These are phyloP conservation scores for Diadumene lineata DNA, from an alignment of 92 coral and sea anemone species.

Conservation along the genomic window DNA sequence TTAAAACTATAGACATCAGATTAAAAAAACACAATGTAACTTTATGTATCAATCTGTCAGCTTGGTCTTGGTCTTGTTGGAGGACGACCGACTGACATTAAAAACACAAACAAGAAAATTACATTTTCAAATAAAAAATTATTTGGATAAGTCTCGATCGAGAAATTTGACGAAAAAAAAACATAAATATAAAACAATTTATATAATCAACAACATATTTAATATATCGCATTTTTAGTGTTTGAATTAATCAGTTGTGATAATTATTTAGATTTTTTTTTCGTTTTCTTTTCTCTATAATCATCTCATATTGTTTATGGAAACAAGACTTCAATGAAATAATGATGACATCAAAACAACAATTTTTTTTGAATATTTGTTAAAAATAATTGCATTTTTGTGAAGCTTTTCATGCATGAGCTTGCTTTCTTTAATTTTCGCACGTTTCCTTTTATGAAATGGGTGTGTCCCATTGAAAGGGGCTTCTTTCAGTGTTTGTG, in stretches of 20 bases:
- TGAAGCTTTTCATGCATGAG: not conserved
- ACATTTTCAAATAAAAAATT: too few relatives aligned
- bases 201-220: too few relatives aligned
- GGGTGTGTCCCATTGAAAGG: slow-evolving; percentile 28
- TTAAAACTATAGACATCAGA: not conserved
- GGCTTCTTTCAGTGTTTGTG: slow-evolving; percentile 20
- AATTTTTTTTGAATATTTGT: not conserved
- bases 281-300: too few relatives aligned
- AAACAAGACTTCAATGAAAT: not conserved
- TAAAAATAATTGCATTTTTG: not conserved
- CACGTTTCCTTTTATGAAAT: slow-evolving; percentile 16
- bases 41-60: not conserved
- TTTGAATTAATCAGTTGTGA: too few relatives aligned
- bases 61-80: too few relatives aligned
- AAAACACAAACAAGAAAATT: not conserved
- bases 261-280: too few relatives aligned
- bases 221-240: too few relatives aligned
- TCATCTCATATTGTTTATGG: too few relatives aligned
- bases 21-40: not conserved
- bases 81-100: too few relatives aligned
- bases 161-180: too few relatives aligned
- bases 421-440: not conserved
- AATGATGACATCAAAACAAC: not conserved
- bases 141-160: too few relatives aligned
- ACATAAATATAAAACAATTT: too few relatives aligned